Conservation (phyloP, 2,888 invertebrate genomes). For the Tridacna gigas region DNA sequence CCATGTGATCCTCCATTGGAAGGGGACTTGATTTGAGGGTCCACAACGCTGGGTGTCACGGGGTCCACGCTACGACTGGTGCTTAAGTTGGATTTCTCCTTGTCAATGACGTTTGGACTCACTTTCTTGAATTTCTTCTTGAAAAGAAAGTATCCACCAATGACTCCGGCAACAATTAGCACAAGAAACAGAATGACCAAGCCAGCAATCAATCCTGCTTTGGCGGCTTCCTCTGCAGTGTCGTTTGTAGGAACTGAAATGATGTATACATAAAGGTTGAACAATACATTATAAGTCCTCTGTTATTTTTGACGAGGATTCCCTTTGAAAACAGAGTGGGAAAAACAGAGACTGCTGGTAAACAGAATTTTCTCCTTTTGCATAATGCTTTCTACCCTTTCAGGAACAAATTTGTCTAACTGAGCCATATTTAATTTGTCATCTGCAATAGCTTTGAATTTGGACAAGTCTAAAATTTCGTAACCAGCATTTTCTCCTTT, state of each 20-base stretch:
- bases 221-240: not conserved
- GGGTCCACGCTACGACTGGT: slow-evolving; percentile 34
- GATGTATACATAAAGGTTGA: not conserved
- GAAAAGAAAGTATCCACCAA: slow-evolving; percentile 55
- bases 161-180: slow-evolving; percentile 44
- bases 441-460: too few species aligned
- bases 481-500: too few species aligned
- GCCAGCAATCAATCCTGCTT: slow-evolving; percentile 56
- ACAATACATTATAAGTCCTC: too few species aligned
- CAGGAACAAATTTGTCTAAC: too few species aligned
- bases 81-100: slow-evolving; percentile 16
- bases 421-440: too few species aligned
- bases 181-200: slow-evolving; percentile 46
- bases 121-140: slow-evolving; percentile 65
- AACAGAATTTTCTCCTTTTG: too few species aligned
- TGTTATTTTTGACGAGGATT: too few species aligned
- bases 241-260: slow-evolving; percentile 34
- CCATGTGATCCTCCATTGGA: slow-evolving; percentile 52
- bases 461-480: too few species aligned
- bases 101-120: slow-evolving; percentile 41
- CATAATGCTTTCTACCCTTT: too few species aligned
- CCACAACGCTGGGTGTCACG: slow-evolving; percentile 58
- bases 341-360: too few species aligned
- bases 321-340: too few species aligned
- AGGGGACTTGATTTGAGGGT: slow-evolving; percentile 39